phyloP scores from a whole-genome alignment of 2,113 vertebrate species.

The Equus quagga region DNA sequence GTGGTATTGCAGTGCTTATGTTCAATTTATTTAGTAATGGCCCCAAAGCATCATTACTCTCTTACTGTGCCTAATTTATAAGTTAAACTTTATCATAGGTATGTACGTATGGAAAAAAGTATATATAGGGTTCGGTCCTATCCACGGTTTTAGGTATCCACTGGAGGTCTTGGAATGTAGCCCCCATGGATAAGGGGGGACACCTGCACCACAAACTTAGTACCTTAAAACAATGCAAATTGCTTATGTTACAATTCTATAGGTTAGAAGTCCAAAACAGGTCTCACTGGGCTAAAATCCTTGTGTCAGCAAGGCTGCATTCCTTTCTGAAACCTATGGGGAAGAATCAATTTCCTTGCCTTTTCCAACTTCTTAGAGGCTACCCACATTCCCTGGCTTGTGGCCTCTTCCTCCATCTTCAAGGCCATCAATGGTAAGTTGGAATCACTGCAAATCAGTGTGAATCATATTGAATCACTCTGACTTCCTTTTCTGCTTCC shows the following conservation, averaged over 20 bases:
- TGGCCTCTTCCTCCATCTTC: not conserved
- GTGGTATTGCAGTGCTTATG: too few relatives aligned
- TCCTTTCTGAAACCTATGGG: not conserved
- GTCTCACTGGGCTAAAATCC: not conserved
- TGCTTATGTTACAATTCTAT: not conserved
- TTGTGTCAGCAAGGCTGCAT: not conserved
- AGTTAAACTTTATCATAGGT: too few relatives aligned
- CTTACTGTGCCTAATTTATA: too few relatives aligned
- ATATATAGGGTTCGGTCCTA: too few relatives aligned
- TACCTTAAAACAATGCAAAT: conserved; percentile 5
- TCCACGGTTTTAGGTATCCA: too few relatives aligned
- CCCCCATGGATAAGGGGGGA: too few relatives aligned
- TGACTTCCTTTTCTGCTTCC: not conserved
- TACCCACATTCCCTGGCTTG: not conserved
- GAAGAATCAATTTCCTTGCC: not conserved
- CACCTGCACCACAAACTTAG: not conserved
- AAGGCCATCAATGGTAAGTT: not conserved
- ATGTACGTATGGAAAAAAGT: too few relatives aligned
- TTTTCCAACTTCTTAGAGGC: not conserved
- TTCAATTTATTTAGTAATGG: too few relatives aligned
- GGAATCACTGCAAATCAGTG: not conserved
- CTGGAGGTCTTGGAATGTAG: too few relatives aligned
- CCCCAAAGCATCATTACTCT: too few relatives aligned
- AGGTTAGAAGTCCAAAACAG: not conserved
- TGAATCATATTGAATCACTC: not conserved